Evolutionary conservation across 2,888 invertebrate species (phyloP), one percentile per base, ranked within the genome.

Genomic region (Agrypnus murinus): DNA sequence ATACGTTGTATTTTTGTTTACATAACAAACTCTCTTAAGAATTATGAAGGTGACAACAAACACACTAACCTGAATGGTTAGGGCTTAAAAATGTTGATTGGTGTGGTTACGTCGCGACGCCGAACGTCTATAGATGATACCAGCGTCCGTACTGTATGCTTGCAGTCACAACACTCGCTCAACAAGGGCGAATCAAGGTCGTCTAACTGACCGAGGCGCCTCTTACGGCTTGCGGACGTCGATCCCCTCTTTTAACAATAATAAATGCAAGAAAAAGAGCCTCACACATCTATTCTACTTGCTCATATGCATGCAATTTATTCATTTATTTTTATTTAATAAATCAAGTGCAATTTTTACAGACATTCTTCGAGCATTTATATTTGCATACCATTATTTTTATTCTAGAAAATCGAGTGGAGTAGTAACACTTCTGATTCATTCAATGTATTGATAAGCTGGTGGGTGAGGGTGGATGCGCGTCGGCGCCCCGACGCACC

Each of bases 151-250:
- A 77, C 77, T 67, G 72, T 71, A 74, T 77, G 79, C 76, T 77
- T 80, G 78, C 78, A 78, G 78, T 78, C 81, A 81, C 81, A 77
- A 77, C 78, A 83, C 83, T 82, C 80, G 74, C 75, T 63, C 76
- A 77, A 75, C 82, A 84, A 84, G 84, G 84, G 81, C 84, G 81
- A 79, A 80, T 72, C 84, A 85, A 85, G 85, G 85, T 83, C 84
- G 84, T 77, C 74, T 43, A 86, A 86, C 85, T 86, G 85, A 85
- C 78, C 82, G 80, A 83, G 82, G 81, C 84, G 85, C 87, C 86
- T 84, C 86, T 82, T 82, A 81, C 80, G 83, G 82, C 82, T 68
- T 69, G 62, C 45, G 55, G 67, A 67, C 62, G 72, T 38, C 57
- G 53, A 43, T 53, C 84, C 81, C 83, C 82, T 86, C 69, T 87